phyloP scores from a whole-genome alignment of 2,888 invertebrate species.

The Leptopilina myrica region DNA sequence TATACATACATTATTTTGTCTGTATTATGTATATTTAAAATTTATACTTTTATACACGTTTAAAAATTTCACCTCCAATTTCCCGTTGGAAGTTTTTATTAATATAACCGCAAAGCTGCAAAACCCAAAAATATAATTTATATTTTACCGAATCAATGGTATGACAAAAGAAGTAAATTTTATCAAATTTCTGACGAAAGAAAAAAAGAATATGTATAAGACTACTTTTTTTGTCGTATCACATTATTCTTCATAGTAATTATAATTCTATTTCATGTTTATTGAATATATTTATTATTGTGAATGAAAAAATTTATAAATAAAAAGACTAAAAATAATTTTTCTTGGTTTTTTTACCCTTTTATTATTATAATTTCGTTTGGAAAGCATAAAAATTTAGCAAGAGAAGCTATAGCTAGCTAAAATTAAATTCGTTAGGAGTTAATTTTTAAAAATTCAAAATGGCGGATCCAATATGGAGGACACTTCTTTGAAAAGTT shows the following conservation, averaged over 20 bases:
- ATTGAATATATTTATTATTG: slow-evolving; percentile 11
- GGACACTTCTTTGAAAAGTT: too few species aligned
- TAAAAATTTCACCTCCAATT: not conserved
- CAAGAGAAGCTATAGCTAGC: too few species aligned
- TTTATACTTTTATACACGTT: slow-evolving; percentile 19
- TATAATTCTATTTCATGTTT: not conserved
- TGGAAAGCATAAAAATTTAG: too few species aligned
- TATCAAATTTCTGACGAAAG: not conserved
- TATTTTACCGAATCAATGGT: not conserved
- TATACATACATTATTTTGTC: not conserved
- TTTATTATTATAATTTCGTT: too few species aligned
- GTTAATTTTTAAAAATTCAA: too few species aligned
- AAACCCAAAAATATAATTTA: slow-evolving; percentile 15
- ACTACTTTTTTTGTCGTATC: slow-evolving; percentile 1
- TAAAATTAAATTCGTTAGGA: too few species aligned
- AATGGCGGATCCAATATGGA: too few species aligned
- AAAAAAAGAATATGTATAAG: not conserved
- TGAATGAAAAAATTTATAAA: not conserved
- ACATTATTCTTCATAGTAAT: not conserved
- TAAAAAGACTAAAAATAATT: not conserved
- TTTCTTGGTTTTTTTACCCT: too few species aligned
- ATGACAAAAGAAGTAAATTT: not conserved
- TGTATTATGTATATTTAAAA: slow-evolving; percentile 25
- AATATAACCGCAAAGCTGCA: slow-evolving; percentile 6
- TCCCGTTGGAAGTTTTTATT: not conserved